Percentiles rank a stretch among this genome's conserved stretches.
Evolutionary conservation across 2,888 invertebrate species (phyloP).

Genomic region (Unio delphinus): DNA sequence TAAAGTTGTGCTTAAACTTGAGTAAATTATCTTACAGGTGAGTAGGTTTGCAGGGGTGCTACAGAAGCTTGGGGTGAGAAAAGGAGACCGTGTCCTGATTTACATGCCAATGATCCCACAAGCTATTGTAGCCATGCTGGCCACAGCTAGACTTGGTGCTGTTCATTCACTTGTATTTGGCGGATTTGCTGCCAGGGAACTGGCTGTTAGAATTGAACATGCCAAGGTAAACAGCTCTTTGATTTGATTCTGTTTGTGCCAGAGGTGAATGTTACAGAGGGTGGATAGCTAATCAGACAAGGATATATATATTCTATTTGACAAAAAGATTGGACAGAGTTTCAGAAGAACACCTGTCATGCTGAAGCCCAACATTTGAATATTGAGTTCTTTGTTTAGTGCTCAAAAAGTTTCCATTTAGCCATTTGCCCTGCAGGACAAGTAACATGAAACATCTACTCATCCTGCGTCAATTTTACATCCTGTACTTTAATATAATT

Average conservation of each 20-base stretch:
- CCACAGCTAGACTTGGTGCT: constrained; percentile 89
- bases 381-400: too few species aligned
- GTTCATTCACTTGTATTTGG: constrained; percentile 97
- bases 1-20: too few species aligned
- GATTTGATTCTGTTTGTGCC: background rate
- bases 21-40: constrained; percentile 73
- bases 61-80: constrained; percentile 82
- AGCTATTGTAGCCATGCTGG: constrained; percentile 90
- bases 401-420: too few species aligned
- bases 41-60: constrained; percentile 86
- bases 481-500: too few species aligned
- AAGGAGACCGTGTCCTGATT: constrained; percentile 89
- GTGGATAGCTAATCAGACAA: too few species aligned
- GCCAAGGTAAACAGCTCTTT: constrained; percentile 58
- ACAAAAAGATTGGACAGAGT: too few species aligned
- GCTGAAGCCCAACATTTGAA: too few species aligned
- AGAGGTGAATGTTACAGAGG: background rate
- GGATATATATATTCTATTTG: too few species aligned
- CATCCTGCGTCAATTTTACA: too few species aligned
- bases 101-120: constrained; percentile 97
- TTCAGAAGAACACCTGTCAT: too few species aligned
- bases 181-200: constrained; percentile 89
- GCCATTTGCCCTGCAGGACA: too few species aligned
- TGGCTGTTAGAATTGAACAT: constrained; percentile 89
- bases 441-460: too few species aligned